Base-by-base conservation (phyloP, 2,888 invertebrate species). In the Ectropis crepuscularia region DNA sequence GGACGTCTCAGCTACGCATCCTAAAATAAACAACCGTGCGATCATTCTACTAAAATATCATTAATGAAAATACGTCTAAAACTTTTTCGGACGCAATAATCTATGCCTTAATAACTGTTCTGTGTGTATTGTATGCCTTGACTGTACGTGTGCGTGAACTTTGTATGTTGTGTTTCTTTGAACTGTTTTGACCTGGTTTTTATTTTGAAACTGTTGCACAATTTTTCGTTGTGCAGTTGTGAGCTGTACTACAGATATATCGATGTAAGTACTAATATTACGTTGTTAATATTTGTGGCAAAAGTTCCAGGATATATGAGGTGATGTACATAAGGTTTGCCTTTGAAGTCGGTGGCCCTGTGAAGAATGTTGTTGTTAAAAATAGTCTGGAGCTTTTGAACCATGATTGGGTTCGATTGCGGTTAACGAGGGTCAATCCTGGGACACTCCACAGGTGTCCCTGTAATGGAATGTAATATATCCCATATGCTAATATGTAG, bases 151-250 rank as follows among this genome's bases (percentile, higher is more conserved):
- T 69, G 72, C 69, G 75, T 78, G 51, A 67, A 58, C 74, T 68
- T 71, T 74, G 65, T 74, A 72, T 74, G 63, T 70, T 76, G 70
- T 72, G 68, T 74, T 74, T 60, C 72, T 77, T 75, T 64, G 64
- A 68, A 68, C 62, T 68, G 61, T 57, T 71, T 72, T 88, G 89
- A 88, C 88, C 89, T 81, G 86, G 75, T 89, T 88, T 82, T 86
- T 85, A 86, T 86, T 88, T 86, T 81, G 82, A 85, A 79, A 74
- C 75, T 81, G 80, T 87, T 87, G 83, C 87, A 88, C 87, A 85
- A 87, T 82, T 83, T 75, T 59, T 75, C 72, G 70, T 69, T 68
- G 69, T 70, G 65, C 54, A 61, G 47, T 67, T n/a, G 50, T 71
- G 70, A 69, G 70, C 73, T 77, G 73, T 69, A 69, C 54, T 71